A percentile compares a stretch with the other conserved stretches of the same genome.
Evolutionary conservation across 2,888 invertebrate species (phyloP).

Genomic region (Thyatira batis): DNA sequence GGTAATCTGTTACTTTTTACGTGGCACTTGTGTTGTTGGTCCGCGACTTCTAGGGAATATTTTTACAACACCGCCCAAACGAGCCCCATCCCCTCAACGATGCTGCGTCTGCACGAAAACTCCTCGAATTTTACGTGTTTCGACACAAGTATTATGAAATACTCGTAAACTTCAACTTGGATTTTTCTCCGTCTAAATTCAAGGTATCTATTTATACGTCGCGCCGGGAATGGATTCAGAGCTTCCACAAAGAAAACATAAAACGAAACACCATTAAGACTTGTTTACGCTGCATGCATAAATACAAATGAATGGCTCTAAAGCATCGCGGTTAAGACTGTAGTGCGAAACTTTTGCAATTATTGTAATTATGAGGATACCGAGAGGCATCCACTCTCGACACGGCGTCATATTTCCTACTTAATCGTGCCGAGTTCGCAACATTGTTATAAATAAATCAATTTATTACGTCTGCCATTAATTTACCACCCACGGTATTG

Average conservation of each 20-base stretch:
- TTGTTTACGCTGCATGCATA: constrained; percentile 63
- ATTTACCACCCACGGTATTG: constrained; percentile 16
- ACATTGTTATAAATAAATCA: constrained; percentile 69
- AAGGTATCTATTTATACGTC: constrained; percentile 32
- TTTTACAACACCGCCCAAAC: constrained; percentile 57
- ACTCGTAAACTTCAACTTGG: constrained; percentile 65
- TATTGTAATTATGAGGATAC: constrained; percentile 76
- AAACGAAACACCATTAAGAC: constrained; percentile 52
- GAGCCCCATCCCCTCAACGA: constrained; percentile 56
- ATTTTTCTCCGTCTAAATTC: constrained; percentile 46
- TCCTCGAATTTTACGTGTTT: constrained; percentile 69
- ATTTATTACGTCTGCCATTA: constrained; percentile 60
- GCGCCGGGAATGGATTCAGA: constrained; percentile 19
- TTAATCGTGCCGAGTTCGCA: constrained; percentile 69
- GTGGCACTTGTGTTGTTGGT: constrained; percentile 56
- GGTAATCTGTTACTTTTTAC: constrained; percentile 65
- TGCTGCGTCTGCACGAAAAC: constrained; percentile 66
- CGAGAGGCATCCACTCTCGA: constrained; percentile 64
- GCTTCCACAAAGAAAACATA: constrained; percentile 44
- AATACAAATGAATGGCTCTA: constrained; percentile 68
- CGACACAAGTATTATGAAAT: constrained; percentile 66
- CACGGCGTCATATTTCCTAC: constrained; percentile 72
- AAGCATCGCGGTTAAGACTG: constrained; percentile 62
- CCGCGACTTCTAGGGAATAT: constrained; percentile 55
- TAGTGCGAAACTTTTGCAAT: constrained; percentile 75